phyloP scores from a whole-genome alignment of 2,888 invertebrate species.

The Acrobeloides nanus region DNA sequence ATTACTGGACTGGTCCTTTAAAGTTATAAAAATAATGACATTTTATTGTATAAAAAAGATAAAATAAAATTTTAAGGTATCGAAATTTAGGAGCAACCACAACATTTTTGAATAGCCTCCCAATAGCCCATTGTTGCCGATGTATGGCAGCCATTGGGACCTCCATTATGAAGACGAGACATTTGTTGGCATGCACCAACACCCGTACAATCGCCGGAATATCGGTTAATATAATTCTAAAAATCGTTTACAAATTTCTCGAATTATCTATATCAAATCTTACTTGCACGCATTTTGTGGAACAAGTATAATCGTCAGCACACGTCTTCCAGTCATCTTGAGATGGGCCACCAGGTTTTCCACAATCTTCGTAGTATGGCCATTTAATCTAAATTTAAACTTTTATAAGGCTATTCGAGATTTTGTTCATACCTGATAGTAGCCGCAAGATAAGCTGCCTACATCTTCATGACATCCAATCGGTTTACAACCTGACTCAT shows the following conservation, averaged over 20 bases:
- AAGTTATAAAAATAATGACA: too few relatives aligned
- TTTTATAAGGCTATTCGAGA: slow-evolving; percentile 36
- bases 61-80: too few relatives aligned
- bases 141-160: slow-evolving; percentile 42
- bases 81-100: too few relatives aligned
- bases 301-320: slow-evolving; percentile 25
- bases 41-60: too few relatives aligned
- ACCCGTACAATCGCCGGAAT: slow-evolving; percentile 15
- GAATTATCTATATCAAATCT: slow-evolving; percentile 6
- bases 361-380: slow-evolving; percentile 53
- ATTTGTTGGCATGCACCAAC: slow-evolving; percentile 17
- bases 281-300: slow-evolving; percentile 21
- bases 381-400: slow-evolving; percentile 53
- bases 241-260: too few relatives aligned
- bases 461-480: slow-evolving; percentile 44
- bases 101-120: too few relatives aligned
- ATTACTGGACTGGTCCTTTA: too few relatives aligned
- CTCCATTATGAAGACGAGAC: slow-evolving; percentile 26
- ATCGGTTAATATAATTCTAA: slow-evolving; percentile 24
- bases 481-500: slow-evolving; percentile 39
- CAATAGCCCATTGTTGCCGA: slow-evolving; percentile 37
- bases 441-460: slow-evolving; percentile 44
- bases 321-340: slow-evolving; percentile 33
- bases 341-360: slow-evolving; percentile 35
- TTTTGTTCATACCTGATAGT: slow-evolving; percentile 38